A percentile compares a stretch with the other conserved stretches of the same genome.
Evolutionary conservation across 2,797 vertebrate genomes (phyloP).

Genomic region (Pipistrellus kuhlii): DNA sequence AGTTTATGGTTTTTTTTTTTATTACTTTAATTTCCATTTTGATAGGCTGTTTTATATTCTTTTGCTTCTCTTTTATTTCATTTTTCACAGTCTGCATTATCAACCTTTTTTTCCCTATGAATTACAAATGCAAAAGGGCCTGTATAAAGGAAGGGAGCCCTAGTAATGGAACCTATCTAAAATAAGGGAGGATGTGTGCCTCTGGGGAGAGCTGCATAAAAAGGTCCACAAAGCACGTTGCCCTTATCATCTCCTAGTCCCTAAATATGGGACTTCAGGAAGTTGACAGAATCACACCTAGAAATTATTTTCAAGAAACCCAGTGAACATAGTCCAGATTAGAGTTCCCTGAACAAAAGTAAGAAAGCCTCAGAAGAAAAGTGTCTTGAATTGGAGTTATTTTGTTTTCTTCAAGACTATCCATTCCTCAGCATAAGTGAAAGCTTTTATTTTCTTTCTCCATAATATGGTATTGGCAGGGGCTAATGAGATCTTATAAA

Average conservation of each 20-base stretch:
- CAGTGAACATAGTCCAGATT: not conserved
- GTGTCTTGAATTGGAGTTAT: not conserved
- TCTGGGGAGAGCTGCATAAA: not conserved
- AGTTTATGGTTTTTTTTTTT: not conserved
- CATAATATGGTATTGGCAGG: not conserved
- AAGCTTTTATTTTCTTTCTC: slow-evolving; percentile 39
- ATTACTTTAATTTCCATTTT: not conserved
- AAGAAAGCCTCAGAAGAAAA: slow-evolving; percentile 33
- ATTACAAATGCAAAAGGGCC: not conserved
- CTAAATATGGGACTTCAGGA: not conserved
- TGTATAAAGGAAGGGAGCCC: not conserved
- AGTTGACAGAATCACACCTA: not conserved
- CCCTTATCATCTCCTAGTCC: not conserved
- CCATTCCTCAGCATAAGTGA: slow-evolving; percentile 21
- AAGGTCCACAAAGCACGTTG: not conserved
- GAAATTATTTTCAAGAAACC: not conserved
- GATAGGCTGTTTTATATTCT: not conserved
- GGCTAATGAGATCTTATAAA: not conserved
- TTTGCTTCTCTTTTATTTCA: slow-evolving; percentile 38
- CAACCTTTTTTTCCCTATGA: slow-evolving; percentile 31
- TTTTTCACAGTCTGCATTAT: slow-evolving; percentile 4
- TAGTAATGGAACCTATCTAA: not conserved
- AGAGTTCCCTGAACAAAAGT: not conserved
- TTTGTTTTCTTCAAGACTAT: not conserved
- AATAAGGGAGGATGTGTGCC: not conserved